Evolutionary conservation across 2,888 invertebrate species (phyloP).

Genomic region (Trachelus stipa): DNA sequence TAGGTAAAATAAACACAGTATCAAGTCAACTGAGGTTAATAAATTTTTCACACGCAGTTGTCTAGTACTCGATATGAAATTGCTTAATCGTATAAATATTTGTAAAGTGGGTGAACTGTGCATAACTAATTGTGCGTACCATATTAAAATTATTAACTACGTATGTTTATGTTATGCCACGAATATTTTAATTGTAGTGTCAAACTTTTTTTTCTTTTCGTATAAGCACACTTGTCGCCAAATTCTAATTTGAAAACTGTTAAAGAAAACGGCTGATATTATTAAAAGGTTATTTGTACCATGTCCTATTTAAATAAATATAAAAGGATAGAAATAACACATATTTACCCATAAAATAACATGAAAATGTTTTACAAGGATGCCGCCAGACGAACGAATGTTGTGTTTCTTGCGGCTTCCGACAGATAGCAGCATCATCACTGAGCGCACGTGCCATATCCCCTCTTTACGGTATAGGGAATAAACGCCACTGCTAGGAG

Average conservation of each 20-base stretch:
- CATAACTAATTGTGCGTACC: too few species aligned
- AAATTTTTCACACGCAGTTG: too few species aligned
- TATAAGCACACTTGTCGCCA: neutral
- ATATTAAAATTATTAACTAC: too few species aligned
- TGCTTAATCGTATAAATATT: too few species aligned
- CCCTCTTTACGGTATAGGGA: constrained; percentile 2
- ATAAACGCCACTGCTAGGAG: neutral
- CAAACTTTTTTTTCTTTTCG: neutral
- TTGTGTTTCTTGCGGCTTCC: constrained; percentile 19
- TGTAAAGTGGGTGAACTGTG: too few species aligned
- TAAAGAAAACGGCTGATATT: neutral
- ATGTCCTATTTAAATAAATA: neutral
- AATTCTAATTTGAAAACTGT: neutral
- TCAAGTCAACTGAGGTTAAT: too few species aligned
- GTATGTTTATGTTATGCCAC: too few species aligned
- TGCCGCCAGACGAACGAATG: constrained; percentile 1
- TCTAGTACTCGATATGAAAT: too few species aligned
- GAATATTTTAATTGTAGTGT: neutral
- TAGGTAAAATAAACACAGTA: too few species aligned
- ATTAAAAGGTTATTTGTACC: neutral
- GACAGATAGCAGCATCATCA: constrained; percentile 47
- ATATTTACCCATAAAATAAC: neutral
- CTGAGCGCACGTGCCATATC: constrained; percentile 37
- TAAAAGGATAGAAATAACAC: constrained; percentile 11
- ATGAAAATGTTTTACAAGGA: neutral